Evolutionary conservation across 2,797 vertebrate species (phyloP).

Genomic region (Pseudochaenichthys georgianus): DNA sequence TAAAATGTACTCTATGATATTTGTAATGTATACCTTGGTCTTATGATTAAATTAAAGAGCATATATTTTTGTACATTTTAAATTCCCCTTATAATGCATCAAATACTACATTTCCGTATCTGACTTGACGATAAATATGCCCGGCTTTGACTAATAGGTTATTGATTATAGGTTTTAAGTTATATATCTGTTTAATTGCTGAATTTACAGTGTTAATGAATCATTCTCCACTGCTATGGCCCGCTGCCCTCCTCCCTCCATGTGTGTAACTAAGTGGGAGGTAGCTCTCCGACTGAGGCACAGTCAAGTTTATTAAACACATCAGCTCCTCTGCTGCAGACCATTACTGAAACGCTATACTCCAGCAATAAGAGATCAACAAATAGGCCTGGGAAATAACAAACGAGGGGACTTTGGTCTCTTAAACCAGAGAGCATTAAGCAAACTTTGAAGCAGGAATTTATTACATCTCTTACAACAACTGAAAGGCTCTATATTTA

Average conservation of each 20-base stretch:
- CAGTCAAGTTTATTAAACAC: conserved; percentile 84
- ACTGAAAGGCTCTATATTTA: conserved; percentile 86
- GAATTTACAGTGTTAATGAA: conserved; percentile 63
- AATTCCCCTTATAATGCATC: neutral
- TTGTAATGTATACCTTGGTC: neutral
- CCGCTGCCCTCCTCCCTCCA: conserved; percentile 43
- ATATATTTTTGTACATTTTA: neutral
- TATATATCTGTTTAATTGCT: conserved; percentile 47
- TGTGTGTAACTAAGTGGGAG: conserved; percentile 73
- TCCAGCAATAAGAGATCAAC: conserved; percentile 77
- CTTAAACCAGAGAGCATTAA: conserved; percentile 76
- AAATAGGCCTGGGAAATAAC: conserved; percentile 78
- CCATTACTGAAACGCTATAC: conserved; percentile 77
- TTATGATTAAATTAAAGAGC: neutral
- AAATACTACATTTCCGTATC: neutral
- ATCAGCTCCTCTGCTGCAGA: conserved; percentile 81
- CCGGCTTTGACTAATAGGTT: conserved; percentile 6
- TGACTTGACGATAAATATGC: conserved; percentile 10
- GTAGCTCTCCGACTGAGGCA: conserved; percentile 75
- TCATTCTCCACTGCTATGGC: conserved; percentile 55
- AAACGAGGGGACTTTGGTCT: conserved; percentile 74
- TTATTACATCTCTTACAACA: conserved; percentile 83
- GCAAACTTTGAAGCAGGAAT: conserved; percentile 80
- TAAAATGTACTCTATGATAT: neutral
- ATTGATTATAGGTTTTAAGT: conserved; percentile 38